phyloP scores from a whole-genome alignment of 2,113 vertebrate genomes.

The Trachemys scripta region DNA sequence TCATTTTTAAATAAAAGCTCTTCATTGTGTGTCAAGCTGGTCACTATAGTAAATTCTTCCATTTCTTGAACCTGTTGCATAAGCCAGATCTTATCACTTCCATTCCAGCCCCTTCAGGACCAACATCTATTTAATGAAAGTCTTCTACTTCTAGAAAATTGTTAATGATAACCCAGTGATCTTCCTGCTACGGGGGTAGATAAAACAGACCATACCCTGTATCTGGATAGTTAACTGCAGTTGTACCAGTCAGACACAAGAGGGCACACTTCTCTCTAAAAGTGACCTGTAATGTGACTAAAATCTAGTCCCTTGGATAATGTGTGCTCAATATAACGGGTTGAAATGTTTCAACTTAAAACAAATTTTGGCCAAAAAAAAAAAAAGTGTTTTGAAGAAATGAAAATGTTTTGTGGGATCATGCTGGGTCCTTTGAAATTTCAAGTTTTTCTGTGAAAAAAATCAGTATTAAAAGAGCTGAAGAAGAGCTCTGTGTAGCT shows the following conservation, averaged over 20 bases:
- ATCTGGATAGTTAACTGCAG: conserved; percentile 3
- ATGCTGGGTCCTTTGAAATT: not conserved
- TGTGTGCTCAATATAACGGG: accelerated
- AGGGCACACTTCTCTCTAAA: conserved; percentile 49
- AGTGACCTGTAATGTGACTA: conserved; percentile 20
- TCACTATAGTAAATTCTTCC: not conserved
- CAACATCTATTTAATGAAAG: accelerated
- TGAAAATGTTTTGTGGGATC: accelerated
- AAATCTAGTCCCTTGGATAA: not conserved
- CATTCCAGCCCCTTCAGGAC: accelerated
- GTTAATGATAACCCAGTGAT: not conserved
- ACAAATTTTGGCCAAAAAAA: not conserved
- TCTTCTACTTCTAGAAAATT: accelerated
- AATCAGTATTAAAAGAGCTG: not conserved
- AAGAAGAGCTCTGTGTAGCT: not conserved
- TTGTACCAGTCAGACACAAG: conserved; percentile 55
- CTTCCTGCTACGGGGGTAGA: not conserved
- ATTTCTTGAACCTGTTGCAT: not conserved
- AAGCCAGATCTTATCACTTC: not conserved
- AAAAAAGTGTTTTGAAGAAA: not conserved
- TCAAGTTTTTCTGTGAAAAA: not conserved
- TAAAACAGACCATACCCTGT: accelerated
- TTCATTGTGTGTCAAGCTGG: not conserved
- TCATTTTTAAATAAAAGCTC: not conserved
- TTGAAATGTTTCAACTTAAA: not conserved